Percentiles rank a stretch among this genome's conserved stretches.
phyloP scores from a whole-genome alignment of 1,140 invertebrate species.

The Octopus bimaculoides region DNA sequence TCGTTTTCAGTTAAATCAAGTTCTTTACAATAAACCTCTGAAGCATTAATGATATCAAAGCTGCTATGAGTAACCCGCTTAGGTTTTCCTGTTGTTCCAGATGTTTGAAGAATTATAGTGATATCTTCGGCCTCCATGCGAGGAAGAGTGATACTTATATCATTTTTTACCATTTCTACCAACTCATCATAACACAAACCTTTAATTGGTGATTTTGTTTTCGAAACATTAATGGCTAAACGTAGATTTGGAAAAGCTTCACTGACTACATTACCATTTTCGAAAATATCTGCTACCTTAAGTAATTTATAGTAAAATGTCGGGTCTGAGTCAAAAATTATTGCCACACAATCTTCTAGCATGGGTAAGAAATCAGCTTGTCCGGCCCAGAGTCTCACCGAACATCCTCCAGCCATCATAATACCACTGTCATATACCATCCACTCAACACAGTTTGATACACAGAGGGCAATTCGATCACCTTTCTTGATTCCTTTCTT shows the following conservation, averaged over 20 bases:
- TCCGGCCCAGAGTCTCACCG: not conserved
- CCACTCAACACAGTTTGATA: constrained; percentile 1
- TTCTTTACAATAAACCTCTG: not conserved
- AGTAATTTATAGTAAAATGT: not conserved
- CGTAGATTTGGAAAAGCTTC: not conserved
- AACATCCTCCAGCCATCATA: not conserved
- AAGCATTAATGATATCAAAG: not conserved
- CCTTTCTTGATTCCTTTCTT: not conserved
- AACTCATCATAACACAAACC: not conserved
- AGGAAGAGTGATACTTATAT: not conserved
- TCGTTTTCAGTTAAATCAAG: not conserved
- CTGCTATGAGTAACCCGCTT: not conserved
- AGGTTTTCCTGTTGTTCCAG: not conserved
- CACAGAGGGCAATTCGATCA: not conserved
- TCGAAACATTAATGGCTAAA: not conserved
- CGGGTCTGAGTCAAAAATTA: not conserved
- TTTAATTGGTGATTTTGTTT: not conserved
- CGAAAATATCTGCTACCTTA: not conserved
- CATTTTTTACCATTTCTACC: not conserved
- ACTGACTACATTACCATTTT: not conserved
- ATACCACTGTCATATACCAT: not conserved
- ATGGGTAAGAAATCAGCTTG: not conserved
- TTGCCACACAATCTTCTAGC: not conserved
- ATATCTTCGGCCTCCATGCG: not conserved
- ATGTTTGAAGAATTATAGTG: not conserved